Evolutionary conservation across 2,113 vertebrate species (phyloP).

Genomic region (Suricata suricatta): DNA sequence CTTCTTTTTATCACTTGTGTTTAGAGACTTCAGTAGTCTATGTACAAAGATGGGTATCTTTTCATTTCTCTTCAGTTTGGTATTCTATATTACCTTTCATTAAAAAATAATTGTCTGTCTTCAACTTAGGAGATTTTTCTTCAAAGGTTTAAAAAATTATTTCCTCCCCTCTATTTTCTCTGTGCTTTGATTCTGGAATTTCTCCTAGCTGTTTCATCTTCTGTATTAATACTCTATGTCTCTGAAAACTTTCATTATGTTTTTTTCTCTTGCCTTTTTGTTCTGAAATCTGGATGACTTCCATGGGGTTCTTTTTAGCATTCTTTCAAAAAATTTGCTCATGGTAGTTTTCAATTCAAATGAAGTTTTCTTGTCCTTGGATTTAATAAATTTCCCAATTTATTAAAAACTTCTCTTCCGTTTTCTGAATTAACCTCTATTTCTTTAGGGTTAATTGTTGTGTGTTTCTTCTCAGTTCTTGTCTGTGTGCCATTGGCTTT

Average conservation of each 20-base stretch:
- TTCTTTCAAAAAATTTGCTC: not conserved
- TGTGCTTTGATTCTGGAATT: conserved; percentile 18
- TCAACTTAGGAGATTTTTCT: not conserved
- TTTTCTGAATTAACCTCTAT: not conserved
- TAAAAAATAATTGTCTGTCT: conserved; percentile 3
- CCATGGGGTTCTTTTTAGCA: not conserved
- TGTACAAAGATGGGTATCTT: not conserved
- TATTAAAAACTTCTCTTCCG: not conserved
- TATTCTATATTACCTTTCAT: not conserved
- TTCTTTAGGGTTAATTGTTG: not conserved
- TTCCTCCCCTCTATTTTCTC: not conserved
- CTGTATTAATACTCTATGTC: not conserved
- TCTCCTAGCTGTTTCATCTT: not conserved
- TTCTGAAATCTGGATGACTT: not conserved
- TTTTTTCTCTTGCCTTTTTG: conserved; percentile 27
- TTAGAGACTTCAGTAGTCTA: not conserved
- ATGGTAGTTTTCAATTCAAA: not conserved
- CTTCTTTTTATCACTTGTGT: not conserved
- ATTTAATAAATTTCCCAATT: not conserved
- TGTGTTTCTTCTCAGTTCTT: not conserved
- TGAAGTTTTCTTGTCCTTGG: not conserved
- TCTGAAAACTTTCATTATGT: not conserved
- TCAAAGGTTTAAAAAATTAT: not conserved
- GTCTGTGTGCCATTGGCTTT: not conserved
- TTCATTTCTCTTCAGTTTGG: not conserved